Base-by-base conservation (phyloP, 2,113 vertebrate species). In the Jaculus jaculus region DNA sequence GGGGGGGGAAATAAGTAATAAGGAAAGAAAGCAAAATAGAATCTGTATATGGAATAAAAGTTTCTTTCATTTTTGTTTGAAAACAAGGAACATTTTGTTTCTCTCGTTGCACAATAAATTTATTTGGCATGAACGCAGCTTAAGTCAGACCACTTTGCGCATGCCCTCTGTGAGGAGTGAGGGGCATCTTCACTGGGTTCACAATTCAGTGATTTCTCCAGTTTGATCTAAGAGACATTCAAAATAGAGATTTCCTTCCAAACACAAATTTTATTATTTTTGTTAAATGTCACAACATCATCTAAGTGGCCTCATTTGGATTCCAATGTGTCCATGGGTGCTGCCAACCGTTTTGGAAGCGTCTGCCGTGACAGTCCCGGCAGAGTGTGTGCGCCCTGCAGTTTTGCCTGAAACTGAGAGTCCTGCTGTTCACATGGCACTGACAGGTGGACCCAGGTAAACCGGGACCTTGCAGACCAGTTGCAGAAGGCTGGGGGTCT, bases 381-480 rank as follows among this genome's bases (percentile, higher is more conserved):
- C 24, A 72, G 42, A 65, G n/a, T 9, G 0, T 75, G 61, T 30
- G 15, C 23, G 6, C 23, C 6, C n/a, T 90, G 23, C 72, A 30
- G 66, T 84, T 86, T 81, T 72, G 32, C 75, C 71, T 3, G 20
- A 54, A 66, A 60, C n/a, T 69, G 37, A 81, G 20, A 32, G 8
- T 54, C 5, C 30, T 54, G 12, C 15, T 80, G 58, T 83, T 42
- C 58, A 42, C 58, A 28, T 93, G 85, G 1, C 72, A 87, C 87
- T 93, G 32, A 88, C 97, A 99, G 99, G 84, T 99, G 99, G 99
- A 95, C 97, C 7, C 93, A 75, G 12, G 96, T 98, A 21, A 98
- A 96, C 32, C 97, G 96, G 87, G 97, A 97, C 8, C 66, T 99
- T 20, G 54, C 96, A 17, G 98, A 98, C 65, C 97, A 97, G 68